Base-by-base conservation (phyloP, 2,113 vertebrate genomes). In the Chrysemys picta region DNA sequence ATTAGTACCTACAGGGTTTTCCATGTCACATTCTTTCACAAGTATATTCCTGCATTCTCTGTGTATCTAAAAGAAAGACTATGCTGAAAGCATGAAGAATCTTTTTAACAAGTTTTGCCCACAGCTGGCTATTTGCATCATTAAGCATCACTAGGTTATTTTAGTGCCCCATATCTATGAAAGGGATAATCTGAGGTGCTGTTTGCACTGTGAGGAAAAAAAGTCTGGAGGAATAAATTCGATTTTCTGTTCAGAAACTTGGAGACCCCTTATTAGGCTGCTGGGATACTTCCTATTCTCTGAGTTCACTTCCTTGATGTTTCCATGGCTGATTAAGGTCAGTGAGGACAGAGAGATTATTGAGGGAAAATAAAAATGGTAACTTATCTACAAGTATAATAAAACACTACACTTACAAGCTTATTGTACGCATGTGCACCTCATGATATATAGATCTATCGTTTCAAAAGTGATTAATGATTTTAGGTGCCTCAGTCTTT, bases 101-200 rank as follows among this genome's bases (percentile, higher is more conserved):
- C 24, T 45, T 76, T 45, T 45, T 76, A 76, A 12, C 24, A 76
- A 27, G n/a, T 54, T 25, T 21, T 16, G 6, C 35, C 42, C 53
- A 0, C 0, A 79, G 13, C 82, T 16, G 75, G 53, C 45, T 22
- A 3, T 76, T 5, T 29, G 50, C 89, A 47, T 29, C 62, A 35
- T 53, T 29, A 35, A 83, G 29, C 38, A 54, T 54, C 1, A 0
- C 0, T 5, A 80, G 69, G 53, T 57, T 75, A 4, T 0, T 0
- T 25, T 1, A 38, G 22, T 57, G 57, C 84, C 53, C 59, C 13
- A 0, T 0, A 1, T 0, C 10, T 17, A 72, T 45, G 83, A 24
- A 56, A 27, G 75, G 45, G 42, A 27, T 47, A 78, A 78, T 78
- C 75, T 47, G 75, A 78, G 27, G 38, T 27, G 75, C 72, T 42